These are phyloP conservation scores for Cynopterus sphinx DNA, from an alignment of 2,797 vertebrate species.

Conservation along the genomic window DNA sequence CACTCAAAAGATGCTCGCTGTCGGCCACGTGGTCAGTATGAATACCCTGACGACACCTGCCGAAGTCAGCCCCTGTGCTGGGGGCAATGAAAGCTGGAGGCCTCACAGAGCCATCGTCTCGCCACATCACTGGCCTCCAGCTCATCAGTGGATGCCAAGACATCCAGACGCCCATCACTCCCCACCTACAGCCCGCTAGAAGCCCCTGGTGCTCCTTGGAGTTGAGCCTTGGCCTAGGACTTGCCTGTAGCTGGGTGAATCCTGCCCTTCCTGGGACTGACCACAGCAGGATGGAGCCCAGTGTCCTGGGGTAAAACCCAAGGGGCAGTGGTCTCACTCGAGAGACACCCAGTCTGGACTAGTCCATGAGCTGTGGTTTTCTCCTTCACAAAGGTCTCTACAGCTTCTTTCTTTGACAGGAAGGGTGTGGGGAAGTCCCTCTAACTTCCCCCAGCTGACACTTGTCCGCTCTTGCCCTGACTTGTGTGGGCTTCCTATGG, in stretches of 20 bases:
- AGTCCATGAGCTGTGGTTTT: background rate
- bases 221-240: background rate
- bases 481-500: constrained; percentile 8
- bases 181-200: background rate
- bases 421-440: constrained; percentile 55
- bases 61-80: background rate
- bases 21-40: background rate
- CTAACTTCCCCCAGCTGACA: constrained; percentile 27
- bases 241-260: background rate
- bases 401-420: constrained; percentile 51
- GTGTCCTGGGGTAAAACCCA: background rate
- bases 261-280: background rate
- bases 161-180: background rate
- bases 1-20: background rate
- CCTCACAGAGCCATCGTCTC: background rate
- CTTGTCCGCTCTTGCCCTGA: background rate
- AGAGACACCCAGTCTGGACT: background rate
- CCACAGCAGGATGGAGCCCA: background rate
- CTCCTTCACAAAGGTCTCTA: background rate
- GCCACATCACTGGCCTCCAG: background rate
- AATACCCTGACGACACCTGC: background rate
- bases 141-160: background rate
- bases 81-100: background rate
- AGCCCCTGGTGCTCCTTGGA: background rate
- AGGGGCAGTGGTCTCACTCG: background rate